Evolutionary conservation across 2,113 vertebrate genomes (phyloP).

Genomic region (Syngnathus scovelli): DNA sequence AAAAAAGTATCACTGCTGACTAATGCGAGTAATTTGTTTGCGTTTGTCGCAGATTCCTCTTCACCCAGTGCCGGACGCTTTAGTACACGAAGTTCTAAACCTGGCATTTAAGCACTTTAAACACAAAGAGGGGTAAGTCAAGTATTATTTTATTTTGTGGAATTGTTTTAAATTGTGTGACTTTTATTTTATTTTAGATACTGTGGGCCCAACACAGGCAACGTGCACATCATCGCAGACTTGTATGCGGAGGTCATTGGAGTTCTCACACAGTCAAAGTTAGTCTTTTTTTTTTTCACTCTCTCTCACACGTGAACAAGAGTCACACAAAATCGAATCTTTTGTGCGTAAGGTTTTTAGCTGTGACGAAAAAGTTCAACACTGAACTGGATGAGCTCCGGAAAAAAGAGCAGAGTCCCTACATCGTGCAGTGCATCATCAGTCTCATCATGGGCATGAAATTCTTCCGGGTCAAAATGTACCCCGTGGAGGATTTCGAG

Average conservation of each 20-base stretch:
- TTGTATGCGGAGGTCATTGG: constrained; percentile 97
- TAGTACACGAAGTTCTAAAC: constrained; percentile 98
- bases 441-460: constrained; percentile 99
- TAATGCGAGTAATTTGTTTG: constrained; percentile 45
- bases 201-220: constrained; percentile 98
- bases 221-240: constrained; percentile 97
- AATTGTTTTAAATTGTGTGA: not conserved
- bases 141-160: not conserved
- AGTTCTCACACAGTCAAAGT: constrained; percentile 97
- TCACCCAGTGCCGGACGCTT: constrained; percentile 97
- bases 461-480: constrained; percentile 98
- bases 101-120: constrained; percentile 99
- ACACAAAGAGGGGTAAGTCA: constrained; percentile 97
- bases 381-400: constrained; percentile 93
- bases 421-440: constrained; percentile 94
- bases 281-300: constrained; percentile 36
- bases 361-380: constrained; percentile 97
- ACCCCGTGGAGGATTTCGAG: constrained; percentile 97
- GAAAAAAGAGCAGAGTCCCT: constrained; percentile 92
- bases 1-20: constrained; percentile 33
- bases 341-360: constrained; percentile 81
- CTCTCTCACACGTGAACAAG: not conserved
- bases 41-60: constrained; percentile 89
- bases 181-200: constrained; percentile 69
- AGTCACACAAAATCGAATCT: not conserved